Conservation (phyloP, 2,113 vertebrate genomes). For the Burhinus oedicnemus region DNA sequence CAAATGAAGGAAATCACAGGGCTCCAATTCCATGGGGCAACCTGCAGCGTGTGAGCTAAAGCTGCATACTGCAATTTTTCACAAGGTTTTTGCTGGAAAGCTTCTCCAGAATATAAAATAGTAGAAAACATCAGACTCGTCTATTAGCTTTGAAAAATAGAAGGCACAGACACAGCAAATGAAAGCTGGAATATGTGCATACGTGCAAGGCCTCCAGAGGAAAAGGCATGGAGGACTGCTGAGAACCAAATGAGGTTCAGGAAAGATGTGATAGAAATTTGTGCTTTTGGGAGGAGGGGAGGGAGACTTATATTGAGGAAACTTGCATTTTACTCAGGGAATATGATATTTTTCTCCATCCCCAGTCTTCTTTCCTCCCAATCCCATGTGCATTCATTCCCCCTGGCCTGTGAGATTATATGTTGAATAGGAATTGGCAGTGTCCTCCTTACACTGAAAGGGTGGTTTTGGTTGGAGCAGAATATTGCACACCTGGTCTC, state of each 20-base stretch:
- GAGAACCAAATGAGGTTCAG: background rate
- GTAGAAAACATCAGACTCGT: background rate
- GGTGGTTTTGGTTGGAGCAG: background rate
- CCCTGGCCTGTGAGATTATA: background rate
- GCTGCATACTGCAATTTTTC: background rate
- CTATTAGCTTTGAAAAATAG: conserved; percentile 37
- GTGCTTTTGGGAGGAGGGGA: background rate
- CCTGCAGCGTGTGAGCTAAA: background rate
- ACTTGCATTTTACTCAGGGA: background rate
- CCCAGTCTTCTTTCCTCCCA: background rate
- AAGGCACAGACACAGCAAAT: background rate
- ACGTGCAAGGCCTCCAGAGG: background rate
- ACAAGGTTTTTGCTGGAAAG: background rate
- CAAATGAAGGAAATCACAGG: background rate
- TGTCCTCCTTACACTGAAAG: background rate
- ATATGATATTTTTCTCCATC: background rate
- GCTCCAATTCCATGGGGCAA: background rate
- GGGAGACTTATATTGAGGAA: background rate
- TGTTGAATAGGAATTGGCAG: background rate
- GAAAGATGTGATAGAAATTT: background rate
- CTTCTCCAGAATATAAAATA: conserved; percentile 7
- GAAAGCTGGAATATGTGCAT: background rate
- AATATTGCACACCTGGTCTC: background rate
- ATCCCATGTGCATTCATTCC: rapidly evolving
- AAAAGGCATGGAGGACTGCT: background rate